Conservation (phyloP, 1,140 invertebrate species). For the Pogonomyrmex barbatus region DNA sequence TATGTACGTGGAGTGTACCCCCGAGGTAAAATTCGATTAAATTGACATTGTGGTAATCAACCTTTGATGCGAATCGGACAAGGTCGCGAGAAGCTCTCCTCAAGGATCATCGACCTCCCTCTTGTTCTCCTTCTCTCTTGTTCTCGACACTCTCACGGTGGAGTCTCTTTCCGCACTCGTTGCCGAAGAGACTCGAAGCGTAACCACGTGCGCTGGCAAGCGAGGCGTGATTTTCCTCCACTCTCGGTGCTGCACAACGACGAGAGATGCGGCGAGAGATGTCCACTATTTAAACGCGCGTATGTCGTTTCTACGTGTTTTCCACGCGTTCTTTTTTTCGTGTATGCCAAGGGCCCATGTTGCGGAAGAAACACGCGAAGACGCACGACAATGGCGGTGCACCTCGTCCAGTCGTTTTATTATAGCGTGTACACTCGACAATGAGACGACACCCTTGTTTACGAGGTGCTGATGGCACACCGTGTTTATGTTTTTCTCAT, state of each 20-base stretch:
- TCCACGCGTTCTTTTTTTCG: slow-evolving; percentile 33
- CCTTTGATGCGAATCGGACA: slow-evolving; percentile 51
- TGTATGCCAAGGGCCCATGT: slow-evolving; percentile 32
- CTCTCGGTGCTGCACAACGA: not conserved
- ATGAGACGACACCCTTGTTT: slow-evolving; percentile 51
- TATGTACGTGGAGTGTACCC: not conserved
- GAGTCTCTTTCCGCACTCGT: slow-evolving; percentile 22
- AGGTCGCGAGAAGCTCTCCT: slow-evolving; percentile 58
- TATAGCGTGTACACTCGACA: not conserved
- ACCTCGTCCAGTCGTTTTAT: slow-evolving; percentile 47
- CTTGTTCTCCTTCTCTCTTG: not conserved
- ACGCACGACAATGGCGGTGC: slow-evolving; percentile 14
- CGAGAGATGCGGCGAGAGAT: slow-evolving; percentile 5
- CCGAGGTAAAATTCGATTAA: not conserved
- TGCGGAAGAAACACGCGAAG: slow-evolving; percentile 17
- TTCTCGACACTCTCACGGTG: slow-evolving; percentile 64
- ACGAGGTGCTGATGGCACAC: slow-evolving; percentile 52
- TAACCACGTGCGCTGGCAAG: slow-evolving; percentile 40
- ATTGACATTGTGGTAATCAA: slow-evolving; percentile 18
- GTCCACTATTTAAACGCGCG: slow-evolving; percentile 68
- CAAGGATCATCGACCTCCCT: slow-evolving; percentile 68
- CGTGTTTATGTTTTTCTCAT: not conserved
- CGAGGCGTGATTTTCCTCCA: slow-evolving; percentile 49
- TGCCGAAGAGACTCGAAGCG: slow-evolving; percentile 56
- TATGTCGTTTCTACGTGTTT: slow-evolving; percentile 16